A percentile compares a stretch with the other conserved stretches of the same genome.
phyloP scores from a whole-genome alignment of 2,888 invertebrate genomes.

The Rhaphigaster nebulosa region DNA sequence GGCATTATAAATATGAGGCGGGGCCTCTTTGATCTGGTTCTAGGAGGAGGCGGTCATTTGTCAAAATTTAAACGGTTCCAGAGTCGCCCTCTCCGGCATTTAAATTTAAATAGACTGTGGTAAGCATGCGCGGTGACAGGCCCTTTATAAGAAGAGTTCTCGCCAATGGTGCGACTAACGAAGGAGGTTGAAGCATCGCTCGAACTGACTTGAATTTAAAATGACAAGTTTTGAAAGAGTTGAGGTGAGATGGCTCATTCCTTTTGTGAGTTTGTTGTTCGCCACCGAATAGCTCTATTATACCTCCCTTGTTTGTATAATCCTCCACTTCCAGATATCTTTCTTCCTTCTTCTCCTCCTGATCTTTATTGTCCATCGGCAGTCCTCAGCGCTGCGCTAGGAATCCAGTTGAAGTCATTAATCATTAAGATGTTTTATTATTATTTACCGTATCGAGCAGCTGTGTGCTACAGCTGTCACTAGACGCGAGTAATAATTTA shows the following conservation, averaged over 20 bases:
- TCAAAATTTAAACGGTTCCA: conserved; percentile 48
- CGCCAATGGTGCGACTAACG: conserved; percentile 30
- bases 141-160: background rate
- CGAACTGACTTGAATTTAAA: conserved; percentile 24
- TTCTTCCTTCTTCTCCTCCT: background rate
- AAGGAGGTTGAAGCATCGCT: background rate
- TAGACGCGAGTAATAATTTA: background rate
- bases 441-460: conserved; percentile 1
- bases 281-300: background rate
- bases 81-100: background rate
- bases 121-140: conserved; percentile 33
- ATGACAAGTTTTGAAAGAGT: conserved; percentile 41
- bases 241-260: background rate
- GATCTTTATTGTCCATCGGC: background rate
- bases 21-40: conserved; percentile 42
- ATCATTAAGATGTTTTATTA: conserved; percentile 29
- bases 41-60: conserved; percentile 46
- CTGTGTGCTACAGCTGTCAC: conserved; percentile 21
- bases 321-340: conserved; percentile 2
- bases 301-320: background rate
- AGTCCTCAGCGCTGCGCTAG: background rate
- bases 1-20: background rate
- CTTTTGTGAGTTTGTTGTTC: conserved; percentile 20
- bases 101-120: conserved; percentile 6
- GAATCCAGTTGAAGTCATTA: background rate